These are phyloP conservation scores for Melolontha melolontha DNA, from an alignment of 2,888 invertebrate species.

Conservation along the genomic window DNA sequence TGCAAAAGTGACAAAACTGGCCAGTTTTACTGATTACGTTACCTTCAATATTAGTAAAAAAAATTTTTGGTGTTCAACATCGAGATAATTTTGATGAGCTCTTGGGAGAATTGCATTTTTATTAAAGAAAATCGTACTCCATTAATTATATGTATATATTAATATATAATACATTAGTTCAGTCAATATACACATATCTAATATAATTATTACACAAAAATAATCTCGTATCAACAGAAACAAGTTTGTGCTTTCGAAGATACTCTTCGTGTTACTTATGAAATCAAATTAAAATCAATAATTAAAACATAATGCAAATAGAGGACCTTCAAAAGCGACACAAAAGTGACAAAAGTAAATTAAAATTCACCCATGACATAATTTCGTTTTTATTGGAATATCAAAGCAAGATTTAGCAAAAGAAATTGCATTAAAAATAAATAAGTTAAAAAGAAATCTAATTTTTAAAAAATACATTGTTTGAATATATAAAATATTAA, in stretches of 20 bases:
- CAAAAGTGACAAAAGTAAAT: slow-evolving; percentile 8
- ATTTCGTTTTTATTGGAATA: slow-evolving; percentile 12
- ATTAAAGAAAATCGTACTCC: slow-evolving; percentile 41
- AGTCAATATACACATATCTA: slow-evolving; percentile 61
- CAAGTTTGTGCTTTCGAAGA: slow-evolving; percentile 42
- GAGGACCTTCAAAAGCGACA: slow-evolving; percentile 23
- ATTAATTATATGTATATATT: slow-evolving; percentile 49
- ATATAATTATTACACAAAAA: slow-evolving; percentile 47
- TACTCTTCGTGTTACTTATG: slow-evolving; percentile 39
- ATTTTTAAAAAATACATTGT: too few species aligned
- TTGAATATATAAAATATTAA: too few species aligned
- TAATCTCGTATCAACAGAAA: slow-evolving; percentile 34
- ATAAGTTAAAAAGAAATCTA: background rate
- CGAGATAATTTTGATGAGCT: too few species aligned
- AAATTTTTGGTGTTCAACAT: too few species aligned
- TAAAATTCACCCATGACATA: slow-evolving; percentile 17
- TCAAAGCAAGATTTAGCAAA: slow-evolving; percentile 11
- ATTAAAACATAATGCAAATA: background rate
- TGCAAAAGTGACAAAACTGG: too few species aligned
- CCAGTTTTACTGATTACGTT: too few species aligned
- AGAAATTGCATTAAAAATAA: background rate
- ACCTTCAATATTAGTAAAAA: too few species aligned
- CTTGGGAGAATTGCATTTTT: background rate
- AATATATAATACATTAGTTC: slow-evolving; percentile 60
- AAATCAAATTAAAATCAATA: slow-evolving; percentile 8